phyloP scores from a whole-genome alignment of 2,888 invertebrate genomes.

The Limenitis arthemis region DNA sequence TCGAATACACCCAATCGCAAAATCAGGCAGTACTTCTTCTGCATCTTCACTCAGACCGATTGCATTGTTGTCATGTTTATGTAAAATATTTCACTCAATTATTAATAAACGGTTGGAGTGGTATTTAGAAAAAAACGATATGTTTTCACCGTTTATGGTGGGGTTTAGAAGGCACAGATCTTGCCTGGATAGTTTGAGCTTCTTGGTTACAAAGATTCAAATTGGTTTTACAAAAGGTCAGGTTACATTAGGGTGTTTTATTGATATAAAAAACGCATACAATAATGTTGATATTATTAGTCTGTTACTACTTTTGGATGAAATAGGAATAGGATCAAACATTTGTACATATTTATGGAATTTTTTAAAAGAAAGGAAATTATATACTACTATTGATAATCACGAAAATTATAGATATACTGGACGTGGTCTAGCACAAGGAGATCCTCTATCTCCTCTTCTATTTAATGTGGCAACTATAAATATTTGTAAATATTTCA shows the following conservation, averaged over 20 bases:
- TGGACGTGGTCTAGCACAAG: slow-evolving; percentile 21
- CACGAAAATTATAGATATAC: not conserved
- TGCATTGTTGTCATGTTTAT: slow-evolving; percentile 5
- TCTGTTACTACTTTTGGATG: slow-evolving; percentile 1
- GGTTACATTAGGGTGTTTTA: slow-evolving; percentile 11
- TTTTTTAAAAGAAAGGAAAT: slow-evolving; percentile 10
- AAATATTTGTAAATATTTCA: not conserved
- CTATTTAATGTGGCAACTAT: slow-evolving; percentile 21
- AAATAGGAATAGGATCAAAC: not conserved
- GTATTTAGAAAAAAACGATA: slow-evolving; percentile 8
- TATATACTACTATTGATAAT: not conserved
- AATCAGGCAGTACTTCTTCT: not conserved
- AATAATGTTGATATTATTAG: slow-evolving; percentile 6
- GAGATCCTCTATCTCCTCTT: slow-evolving; percentile 20
- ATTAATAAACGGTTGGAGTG: slow-evolving; percentile 9
- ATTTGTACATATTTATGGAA: slow-evolving; percentile 12
- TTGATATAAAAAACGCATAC: slow-evolving; percentile 13
- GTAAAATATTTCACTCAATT: slow-evolving; percentile 11
- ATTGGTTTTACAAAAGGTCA: slow-evolving; percentile 2
- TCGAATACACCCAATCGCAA: slow-evolving; percentile 1
- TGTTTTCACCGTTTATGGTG: slow-evolving; percentile 1
- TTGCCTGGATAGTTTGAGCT: slow-evolving; percentile 8
- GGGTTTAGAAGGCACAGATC: slow-evolving; percentile 3
- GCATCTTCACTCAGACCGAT: slow-evolving; percentile 5
- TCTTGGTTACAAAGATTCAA: slow-evolving; percentile 7